Evolutionary conservation across 2,113 vertebrate genomes (phyloP).

Genomic region (Phrynosoma blainvillii): DNA sequence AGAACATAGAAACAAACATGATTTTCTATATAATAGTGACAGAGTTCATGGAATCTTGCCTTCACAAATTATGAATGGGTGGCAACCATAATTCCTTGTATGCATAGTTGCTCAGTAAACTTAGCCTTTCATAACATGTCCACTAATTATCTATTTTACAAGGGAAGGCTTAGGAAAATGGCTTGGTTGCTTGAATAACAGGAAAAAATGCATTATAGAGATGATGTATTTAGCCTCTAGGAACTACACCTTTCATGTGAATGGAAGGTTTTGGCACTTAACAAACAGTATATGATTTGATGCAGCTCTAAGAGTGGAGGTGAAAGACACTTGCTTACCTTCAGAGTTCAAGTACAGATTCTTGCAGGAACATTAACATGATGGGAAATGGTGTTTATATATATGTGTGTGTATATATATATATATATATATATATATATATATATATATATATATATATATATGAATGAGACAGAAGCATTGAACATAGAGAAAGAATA

Average conservation of each 20-base stretch:
- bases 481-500: conserved; percentile 76
- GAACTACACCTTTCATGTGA: conserved; percentile 70
- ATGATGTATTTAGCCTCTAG: conserved; percentile 76
- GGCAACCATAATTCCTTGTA: neutral
- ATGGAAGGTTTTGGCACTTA: conserved; percentile 78
- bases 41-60: neutral
- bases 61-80: neutral
- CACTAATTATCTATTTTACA: conserved; percentile 77
- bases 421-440: too few relatives aligned
- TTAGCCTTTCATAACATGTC: conserved; percentile 63
- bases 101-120: conserved; percentile 16
- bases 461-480: conserved; percentile 65
- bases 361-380: conserved; percentile 69
- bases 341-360: conserved; percentile 77
- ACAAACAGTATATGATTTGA: conserved; percentile 72
- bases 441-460: neutral
- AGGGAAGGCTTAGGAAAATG: conserved; percentile 73
- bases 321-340: conserved; percentile 73
- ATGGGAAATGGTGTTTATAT: conserved; percentile 58
- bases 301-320: conserved; percentile 71
- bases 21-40: neutral
- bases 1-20: neutral
- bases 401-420: conserved; percentile 54
- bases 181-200: conserved; percentile 66
- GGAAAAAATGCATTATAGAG: conserved; percentile 74